Evolutionary conservation across 2,888 invertebrate genomes (phyloP), one percentile per base, ranked within the genome.

Genomic region (Formica aserva): DNA sequence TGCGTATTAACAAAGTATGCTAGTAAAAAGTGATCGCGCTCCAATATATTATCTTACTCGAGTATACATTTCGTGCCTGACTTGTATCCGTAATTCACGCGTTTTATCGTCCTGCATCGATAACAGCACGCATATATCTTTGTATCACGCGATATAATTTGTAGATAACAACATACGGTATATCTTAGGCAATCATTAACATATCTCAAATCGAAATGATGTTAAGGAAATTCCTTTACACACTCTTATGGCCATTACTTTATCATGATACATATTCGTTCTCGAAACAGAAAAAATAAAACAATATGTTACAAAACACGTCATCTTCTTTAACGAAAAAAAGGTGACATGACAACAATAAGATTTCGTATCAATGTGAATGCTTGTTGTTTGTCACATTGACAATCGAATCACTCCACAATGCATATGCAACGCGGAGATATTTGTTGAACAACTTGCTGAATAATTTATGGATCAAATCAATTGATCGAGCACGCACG

Each of bases 401-500:
- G 18, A 48, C 63, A 75, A 75, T 48, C 35, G 45, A 63, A 75
- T 75, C 32, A 6, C 0, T 35, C 45, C 32, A 32, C n/a, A 32
- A 71, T 4, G 55, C 26, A 18, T 57, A 72, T 45, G 32, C 32
- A 26, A 11, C 18, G 35, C 22, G 0, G 32, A 32, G 6, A 48
- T 63, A 63, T 63, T 75, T 63, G 32, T 48, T 48, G 32, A 62
- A 60, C 48, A 32, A 32, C 45, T 32, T 8, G 41, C 29, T 45
- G 29, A 75, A 63, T 75, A 48, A 75, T 75, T 75, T 75, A 75
- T 48, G 22, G 3, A 35, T 26, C 22, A 22, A 22, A 38, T 57
- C 38, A 57, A 72, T 38, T 72, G 26, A 72, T 72, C 11, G 15
- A 75, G 63, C 48, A 78, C 75, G 78, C 48, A 74, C 82, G 81